Evolutionary conservation across 2,888 invertebrate species (phyloP).

Genomic region (Timandra comae): DNA sequence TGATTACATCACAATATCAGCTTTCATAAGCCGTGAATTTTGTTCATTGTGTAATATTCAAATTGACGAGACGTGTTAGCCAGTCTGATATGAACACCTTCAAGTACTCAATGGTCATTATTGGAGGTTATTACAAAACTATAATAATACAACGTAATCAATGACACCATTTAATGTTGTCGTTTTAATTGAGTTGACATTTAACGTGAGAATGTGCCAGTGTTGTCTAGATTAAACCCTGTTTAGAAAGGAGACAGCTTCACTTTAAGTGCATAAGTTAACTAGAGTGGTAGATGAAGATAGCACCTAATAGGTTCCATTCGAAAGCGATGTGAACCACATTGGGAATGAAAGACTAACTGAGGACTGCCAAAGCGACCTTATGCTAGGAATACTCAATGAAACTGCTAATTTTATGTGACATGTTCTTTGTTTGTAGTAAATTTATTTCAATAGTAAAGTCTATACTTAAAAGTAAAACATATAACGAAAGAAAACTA

Average conservation of each 20-base stretch:
- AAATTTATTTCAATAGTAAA: no score
- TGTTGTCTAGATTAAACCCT: background rate
- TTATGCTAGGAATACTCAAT: no score
- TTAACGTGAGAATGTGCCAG: slow-evolving; percentile 2
- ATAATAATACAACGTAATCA: slow-evolving; percentile 15
- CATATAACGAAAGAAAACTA: no score
- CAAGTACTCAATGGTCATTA: slow-evolving; percentile 17
- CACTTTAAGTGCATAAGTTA: slow-evolving; percentile 1
- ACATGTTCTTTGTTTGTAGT: no score
- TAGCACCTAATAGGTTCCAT: background rate
- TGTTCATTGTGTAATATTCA: slow-evolving; percentile 50
- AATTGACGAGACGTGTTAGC: slow-evolving; percentile 42
- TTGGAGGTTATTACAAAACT: slow-evolving; percentile 15
- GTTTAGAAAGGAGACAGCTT: slow-evolving; percentile 1
- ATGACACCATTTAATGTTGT: slow-evolving; percentile 13
- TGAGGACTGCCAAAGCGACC: slow-evolving; percentile 1
- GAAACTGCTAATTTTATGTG: no score
- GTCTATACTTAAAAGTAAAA: no score
- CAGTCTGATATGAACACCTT: slow-evolving; percentile 35
- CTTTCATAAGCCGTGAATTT: slow-evolving; percentile 54
- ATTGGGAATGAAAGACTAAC: slow-evolving; percentile 10
- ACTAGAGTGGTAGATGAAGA: background rate
- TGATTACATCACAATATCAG: slow-evolving; percentile 45
- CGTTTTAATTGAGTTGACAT: slow-evolving; percentile 14
- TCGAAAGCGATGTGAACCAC: slow-evolving; percentile 1